Conservation (phyloP, 2,797 vertebrate species). For the Odontamblyopus rebecca region DNA sequence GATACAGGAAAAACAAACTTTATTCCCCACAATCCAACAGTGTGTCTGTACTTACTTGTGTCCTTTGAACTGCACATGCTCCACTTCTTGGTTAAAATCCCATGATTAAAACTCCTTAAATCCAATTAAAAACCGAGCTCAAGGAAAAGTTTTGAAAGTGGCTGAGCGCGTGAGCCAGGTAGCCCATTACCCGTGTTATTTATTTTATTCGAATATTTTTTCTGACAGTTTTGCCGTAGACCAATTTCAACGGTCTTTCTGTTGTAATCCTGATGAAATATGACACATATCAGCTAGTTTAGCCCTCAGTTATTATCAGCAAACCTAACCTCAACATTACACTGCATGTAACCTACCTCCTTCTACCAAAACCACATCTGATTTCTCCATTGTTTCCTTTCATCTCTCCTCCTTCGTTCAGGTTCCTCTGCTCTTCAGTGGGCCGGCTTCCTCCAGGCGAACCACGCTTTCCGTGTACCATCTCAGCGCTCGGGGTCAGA, state of each 20-base stretch:
- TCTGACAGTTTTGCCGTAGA: neutral
- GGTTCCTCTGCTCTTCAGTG: constrained; percentile 13
- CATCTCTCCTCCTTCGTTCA: constrained; percentile 9
- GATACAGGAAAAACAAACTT: no score
- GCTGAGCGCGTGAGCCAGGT: no score
- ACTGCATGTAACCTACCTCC: no score
- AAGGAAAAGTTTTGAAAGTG: no score
- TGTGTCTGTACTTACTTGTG: no score
- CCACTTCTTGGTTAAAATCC: no score
- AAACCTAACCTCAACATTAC: neutral
- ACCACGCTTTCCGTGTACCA: constrained; percentile 36
- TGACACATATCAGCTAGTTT: neutral
- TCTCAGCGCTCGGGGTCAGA: constrained; percentile 23
- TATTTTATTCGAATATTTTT: neutral
- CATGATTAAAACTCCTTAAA: no score
- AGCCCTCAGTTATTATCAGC: neutral
- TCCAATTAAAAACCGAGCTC: no score
- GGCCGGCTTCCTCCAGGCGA: constrained; percentile 11
- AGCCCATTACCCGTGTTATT: neutral
- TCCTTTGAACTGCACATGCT: no score
- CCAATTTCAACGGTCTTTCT: neutral
- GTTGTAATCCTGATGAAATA: neutral
- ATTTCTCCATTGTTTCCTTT: neutral
- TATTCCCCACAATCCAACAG: no score
- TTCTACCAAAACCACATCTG: neutral